Base-by-base conservation (phyloP, 2,113 vertebrate genomes). In the Lepus europaeus region DNA sequence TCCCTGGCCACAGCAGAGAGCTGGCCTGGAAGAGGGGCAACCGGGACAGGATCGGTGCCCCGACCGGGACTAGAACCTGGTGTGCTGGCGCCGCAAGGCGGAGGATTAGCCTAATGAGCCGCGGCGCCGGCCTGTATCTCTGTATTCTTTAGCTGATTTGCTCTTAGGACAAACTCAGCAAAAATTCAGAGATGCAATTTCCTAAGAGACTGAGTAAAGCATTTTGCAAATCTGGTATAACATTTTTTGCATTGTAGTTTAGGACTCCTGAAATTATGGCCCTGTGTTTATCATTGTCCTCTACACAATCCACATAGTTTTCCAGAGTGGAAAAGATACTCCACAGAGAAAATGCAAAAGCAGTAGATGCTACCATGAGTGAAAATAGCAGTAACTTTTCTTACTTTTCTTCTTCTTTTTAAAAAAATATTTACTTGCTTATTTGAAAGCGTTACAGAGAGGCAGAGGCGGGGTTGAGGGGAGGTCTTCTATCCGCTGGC, bases 141-240 rank as follows among this genome's bases (percentile, higher is more conserved):
- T 63, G 10, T 76, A 51, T 56, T 87, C 33, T 83, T 90, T 45
- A 70, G 23, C 56, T 78, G 56, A 45, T 53, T 89, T n/a, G 81
- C 70, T 89, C 13, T 39, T 56, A 45, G 25, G 45, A 83, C 22
- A 95, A 93, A n/a, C 64, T 16, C 64, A 79, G 74, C 74, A 83
- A 77, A 85, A 93, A 83, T 51, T 93, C 27, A 87, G 36, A 53
- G 51, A 56, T 27, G 2, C 49, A 39, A 83, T 89, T 93, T 89
- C 64, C 3, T 66, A 90, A 73, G 53, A 72, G 51, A 56, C 16
- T 29, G 56, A 2, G 12, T 80, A 72, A 86, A 91, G 23, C 69
- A 61, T 69, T 96, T 91, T 86, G 51, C 53, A 76, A 39, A 25
- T 84, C 5, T 53, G 53, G 19, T 69, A 31, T 6, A 73, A n/a